Percentiles rank a stretch among this genome's conserved stretches.
These are phyloP conservation scores for Spongilla lacustris DNA, from an alignment of 37 sponge, comb jelly and placozoan species.

Conservation along the genomic window DNA sequence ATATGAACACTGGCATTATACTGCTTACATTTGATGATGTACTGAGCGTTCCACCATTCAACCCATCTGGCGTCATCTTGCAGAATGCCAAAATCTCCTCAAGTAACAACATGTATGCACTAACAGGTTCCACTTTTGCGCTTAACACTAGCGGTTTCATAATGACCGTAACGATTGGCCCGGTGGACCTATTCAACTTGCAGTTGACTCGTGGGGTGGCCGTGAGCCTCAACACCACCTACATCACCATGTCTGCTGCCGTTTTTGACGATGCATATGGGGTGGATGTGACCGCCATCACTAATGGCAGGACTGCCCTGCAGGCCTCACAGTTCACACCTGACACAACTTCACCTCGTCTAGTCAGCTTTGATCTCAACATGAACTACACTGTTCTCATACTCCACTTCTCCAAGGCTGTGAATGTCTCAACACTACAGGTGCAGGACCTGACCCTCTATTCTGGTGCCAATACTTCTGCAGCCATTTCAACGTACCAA, in stretches of 20 bases:
- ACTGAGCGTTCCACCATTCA: conserved; percentile 63
- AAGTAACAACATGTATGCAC: conserved; percentile 28
- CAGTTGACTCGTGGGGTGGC: conserved; percentile 72
- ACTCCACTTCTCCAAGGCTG: conserved; percentile 83
- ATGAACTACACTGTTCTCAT: conserved; percentile 69
- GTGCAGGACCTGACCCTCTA: conserved; percentile 55
- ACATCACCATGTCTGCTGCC: conserved; percentile 69
- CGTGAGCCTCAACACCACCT: conserved; percentile 47
- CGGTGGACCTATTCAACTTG: conserved; percentile 81
- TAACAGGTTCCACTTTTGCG: conserved; percentile 63
- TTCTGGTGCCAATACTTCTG: conserved; percentile 45
- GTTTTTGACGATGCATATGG: conserved; percentile 74
- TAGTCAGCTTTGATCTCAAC: conserved; percentile 69
- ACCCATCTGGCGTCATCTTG: conserved; percentile 56
- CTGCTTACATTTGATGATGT: conserved; percentile 86
- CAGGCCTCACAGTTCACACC: conserved; percentile 60
- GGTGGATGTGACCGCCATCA: conserved; percentile 82
- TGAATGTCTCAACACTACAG: conserved; percentile 54
- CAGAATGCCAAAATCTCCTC: conserved; percentile 51
- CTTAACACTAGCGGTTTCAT: conserved; percentile 59
- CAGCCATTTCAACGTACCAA: conserved; percentile 25
- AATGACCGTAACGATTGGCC: conserved; percentile 69
- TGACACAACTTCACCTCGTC: conserved; percentile 66
- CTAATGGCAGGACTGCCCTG: conserved; percentile 73
- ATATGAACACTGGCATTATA: conserved; percentile 80